These are phyloP conservation scores for Oedothorax gibbosus DNA, from an alignment of 1,140 invertebrate genomes.

Conservation along the genomic window DNA sequence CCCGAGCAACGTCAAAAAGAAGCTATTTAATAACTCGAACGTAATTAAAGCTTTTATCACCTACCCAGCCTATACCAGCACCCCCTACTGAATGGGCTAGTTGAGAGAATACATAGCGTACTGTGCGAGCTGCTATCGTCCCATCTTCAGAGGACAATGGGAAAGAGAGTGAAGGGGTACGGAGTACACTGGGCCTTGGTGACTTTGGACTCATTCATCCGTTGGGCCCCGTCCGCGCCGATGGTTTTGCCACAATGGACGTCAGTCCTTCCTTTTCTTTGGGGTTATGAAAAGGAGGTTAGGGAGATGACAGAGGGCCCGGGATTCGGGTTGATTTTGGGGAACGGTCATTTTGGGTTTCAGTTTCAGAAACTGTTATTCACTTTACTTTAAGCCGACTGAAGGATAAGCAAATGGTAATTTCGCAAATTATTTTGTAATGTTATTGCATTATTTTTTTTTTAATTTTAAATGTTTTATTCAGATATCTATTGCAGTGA, in stretches of 20 bases:
- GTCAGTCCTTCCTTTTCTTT: slow-evolving; percentile 31
- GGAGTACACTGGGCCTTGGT: not conserved
- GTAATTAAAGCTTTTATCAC: slow-evolving; percentile 57
- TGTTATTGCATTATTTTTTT: too few relatives aligned
- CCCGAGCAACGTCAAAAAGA: slow-evolving; percentile 47
- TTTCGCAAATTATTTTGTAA: too few relatives aligned
- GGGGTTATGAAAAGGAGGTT: not conserved
- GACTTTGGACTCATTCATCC: slow-evolving; percentile 37
- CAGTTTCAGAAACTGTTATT: too few relatives aligned
- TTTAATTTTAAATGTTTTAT: too few relatives aligned
- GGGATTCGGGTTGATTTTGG: not conserved
- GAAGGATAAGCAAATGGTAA: not conserved
- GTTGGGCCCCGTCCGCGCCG: slow-evolving; percentile 19
- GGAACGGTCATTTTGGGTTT: not conserved
- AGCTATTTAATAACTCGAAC: slow-evolving; percentile 51
- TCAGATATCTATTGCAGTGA: too few relatives aligned
- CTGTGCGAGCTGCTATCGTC: slow-evolving; percentile 48
- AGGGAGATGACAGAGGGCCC: not conserved
- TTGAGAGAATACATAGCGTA: slow-evolving; percentile 42
- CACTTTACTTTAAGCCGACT: too few relatives aligned
- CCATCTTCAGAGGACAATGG: slow-evolving; percentile 9
- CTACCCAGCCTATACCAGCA: slow-evolving; percentile 45
- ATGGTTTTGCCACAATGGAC: slow-evolving; percentile 45
- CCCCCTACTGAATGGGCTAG: slow-evolving; percentile 35
- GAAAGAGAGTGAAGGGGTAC: too few relatives aligned